Evolutionary conservation across 1,140 invertebrate genomes (phyloP).

Genomic region (Phortica variegata): DNA sequence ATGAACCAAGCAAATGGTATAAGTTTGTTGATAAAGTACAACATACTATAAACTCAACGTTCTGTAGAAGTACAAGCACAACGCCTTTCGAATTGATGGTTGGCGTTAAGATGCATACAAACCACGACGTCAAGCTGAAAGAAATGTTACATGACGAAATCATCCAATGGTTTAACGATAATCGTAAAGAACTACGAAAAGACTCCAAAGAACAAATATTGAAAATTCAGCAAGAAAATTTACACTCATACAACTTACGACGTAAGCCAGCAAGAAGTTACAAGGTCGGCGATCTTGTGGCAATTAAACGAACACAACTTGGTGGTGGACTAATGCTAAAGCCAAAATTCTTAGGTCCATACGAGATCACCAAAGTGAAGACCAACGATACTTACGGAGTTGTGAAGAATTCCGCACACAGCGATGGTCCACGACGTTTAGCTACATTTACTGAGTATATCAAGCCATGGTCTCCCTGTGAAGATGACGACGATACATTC

Average conservation of each 20-base stretch:
- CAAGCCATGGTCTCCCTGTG: too few relatives aligned
- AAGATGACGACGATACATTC: too few relatives aligned
- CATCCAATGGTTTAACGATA: too few relatives aligned
- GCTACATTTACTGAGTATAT: too few relatives aligned
- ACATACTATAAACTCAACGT: not conserved
- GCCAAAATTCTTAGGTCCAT: conserved; percentile 48
- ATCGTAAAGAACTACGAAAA: not conserved
- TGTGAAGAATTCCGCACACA: too few relatives aligned
- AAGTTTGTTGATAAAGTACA: not conserved
- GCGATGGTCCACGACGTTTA: too few relatives aligned
- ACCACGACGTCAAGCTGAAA: too few relatives aligned
- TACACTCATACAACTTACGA: conserved; percentile 31
- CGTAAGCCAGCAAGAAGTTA: conserved; percentile 31
- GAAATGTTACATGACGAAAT: too few relatives aligned
- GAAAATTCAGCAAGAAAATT: conserved; percentile 51
- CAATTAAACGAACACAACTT: conserved; percentile 53
- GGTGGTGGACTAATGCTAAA: conserved; percentile 38
- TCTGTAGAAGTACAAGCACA: not conserved
- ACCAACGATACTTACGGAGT: too few relatives aligned
- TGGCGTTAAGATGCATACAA: not conserved
- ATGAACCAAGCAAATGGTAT: not conserved
- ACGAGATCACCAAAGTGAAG: conserved; percentile 27
- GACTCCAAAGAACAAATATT: conserved; percentile 30
- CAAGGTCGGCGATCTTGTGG: conserved; percentile 42
- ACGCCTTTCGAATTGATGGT: not conserved